Conservation (phyloP, 2,113 vertebrate species). For the Danio rerio region DNA sequence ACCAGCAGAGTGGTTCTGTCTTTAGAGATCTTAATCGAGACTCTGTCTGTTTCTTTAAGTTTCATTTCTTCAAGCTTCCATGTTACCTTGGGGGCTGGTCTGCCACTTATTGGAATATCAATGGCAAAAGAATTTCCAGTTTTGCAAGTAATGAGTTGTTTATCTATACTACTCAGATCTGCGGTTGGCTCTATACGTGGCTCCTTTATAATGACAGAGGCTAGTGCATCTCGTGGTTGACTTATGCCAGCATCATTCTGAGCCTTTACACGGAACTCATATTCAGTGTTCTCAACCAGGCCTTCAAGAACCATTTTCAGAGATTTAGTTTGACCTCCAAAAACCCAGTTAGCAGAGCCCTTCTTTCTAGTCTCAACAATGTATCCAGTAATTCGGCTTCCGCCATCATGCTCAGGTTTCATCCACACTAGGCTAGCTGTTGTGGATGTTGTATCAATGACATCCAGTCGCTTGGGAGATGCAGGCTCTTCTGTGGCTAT, state of each 20-base stretch:
- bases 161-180: slow-evolving; percentile 94
- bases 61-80: slow-evolving; percentile 99
- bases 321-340: slow-evolving; percentile 88
- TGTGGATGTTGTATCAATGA: slow-evolving; percentile 91
- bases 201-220: slow-evolving; percentile 95
- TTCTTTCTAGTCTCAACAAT: slow-evolving; percentile 92
- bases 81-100: slow-evolving; percentile 90
- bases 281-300: slow-evolving; percentile 91
- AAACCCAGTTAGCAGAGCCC: slow-evolving; percentile 85
- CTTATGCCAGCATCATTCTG: slow-evolving; percentile 94
- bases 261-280: slow-evolving; percentile 95
- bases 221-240: slow-evolving; percentile 90
- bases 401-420: slow-evolving; percentile 97
- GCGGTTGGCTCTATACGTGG: slow-evolving; percentile 96
- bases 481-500: slow-evolving; percentile 95
- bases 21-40: slow-evolving; percentile 87
- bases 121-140: slow-evolving; percentile 88
- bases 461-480: slow-evolving; percentile 92
- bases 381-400: slow-evolving; percentile 91
- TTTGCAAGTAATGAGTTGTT: slow-evolving; percentile 95
- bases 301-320: slow-evolving; percentile 88
- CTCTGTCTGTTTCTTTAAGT: slow-evolving; percentile 94
- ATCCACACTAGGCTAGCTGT: slow-evolving; percentile 92
- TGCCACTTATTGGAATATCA: slow-evolving; percentile 94
- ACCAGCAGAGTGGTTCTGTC: slow-evolving; percentile 88